Base-by-base conservation (phyloP, 1,140 invertebrate genomes). In the Drosophila funebris region DNA sequence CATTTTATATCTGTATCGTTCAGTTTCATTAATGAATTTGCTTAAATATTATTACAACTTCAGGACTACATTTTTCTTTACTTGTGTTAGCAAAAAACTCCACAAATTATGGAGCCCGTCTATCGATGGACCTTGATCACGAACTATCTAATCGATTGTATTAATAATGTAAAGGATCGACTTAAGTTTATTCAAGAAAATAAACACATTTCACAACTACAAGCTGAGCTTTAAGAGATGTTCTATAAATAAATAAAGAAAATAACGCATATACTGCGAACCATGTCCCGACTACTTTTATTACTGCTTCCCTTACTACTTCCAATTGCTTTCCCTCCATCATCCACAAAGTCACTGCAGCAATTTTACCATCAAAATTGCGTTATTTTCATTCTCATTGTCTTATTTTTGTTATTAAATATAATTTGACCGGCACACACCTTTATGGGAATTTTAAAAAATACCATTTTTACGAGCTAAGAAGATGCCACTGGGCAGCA, bases 401-500 rank as follows among this genome's bases (percentile, higher is more conserved):
- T 84, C 78, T 88, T 70, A 88, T 88, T 78, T 87, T 71, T 67
- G 77, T 87, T 85, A 78, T 85, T 85, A 78, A 88, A 85, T 88
- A 88, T 82, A 68, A 72, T 78, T 82, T 78, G 69, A 46, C 60
- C 48, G 43, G 54, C 73, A 50, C 81, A 54, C 78, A 81, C 83
- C 82, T 85, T 78, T 64, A 73, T 43, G 41, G 61, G 31, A 46
- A 50, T 57, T 78, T 73, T 78, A 63, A 43, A 54, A 44, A 43
- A 54, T 39, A 54, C 20, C 33, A 66, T 78, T 82, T 88, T 87
- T 87, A 88, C 88, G 74, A 33, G 46, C 67, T 46, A 63, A 24
- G 74, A 72, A 75, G 50, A 60, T 62, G 79, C 57, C 73, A 58
- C 52, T 27, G 56, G 27, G 48, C 48, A 52, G 8, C 36, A 18